A percentile compares a stretch with the other conserved stretches of the same genome.
phyloP scores from a whole-genome alignment of 2,888 invertebrate species.

The Morinoia aosen region DNA sequence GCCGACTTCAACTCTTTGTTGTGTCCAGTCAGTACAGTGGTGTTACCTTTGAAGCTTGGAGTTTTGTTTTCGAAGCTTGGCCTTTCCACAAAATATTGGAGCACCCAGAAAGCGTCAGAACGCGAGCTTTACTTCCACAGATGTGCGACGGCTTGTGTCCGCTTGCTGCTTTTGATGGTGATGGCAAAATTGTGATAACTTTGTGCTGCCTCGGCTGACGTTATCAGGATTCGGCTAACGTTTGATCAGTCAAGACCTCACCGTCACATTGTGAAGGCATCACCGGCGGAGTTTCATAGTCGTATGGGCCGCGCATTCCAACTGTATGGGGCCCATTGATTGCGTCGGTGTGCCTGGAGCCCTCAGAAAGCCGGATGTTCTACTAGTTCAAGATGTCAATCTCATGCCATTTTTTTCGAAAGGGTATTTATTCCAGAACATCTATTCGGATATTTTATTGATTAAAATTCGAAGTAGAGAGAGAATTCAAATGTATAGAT shows the following conservation, averaged over 20 bases:
- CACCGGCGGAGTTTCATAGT: background rate
- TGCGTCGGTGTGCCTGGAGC: too few species aligned
- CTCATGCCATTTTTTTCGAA: too few species aligned
- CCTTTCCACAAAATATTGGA: background rate
- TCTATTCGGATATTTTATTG: too few species aligned
- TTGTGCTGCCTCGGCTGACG: background rate
- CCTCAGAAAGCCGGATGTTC: too few species aligned
- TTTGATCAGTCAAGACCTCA: background rate
- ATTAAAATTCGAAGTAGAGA: too few species aligned
- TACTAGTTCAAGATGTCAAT: too few species aligned
- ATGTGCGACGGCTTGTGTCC: background rate
- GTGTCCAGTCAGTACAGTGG: background rate
- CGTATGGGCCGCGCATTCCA: too few species aligned
- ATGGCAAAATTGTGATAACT: background rate
- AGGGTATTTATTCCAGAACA: too few species aligned
- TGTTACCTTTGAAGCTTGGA: background rate
- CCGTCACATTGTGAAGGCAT: background rate
- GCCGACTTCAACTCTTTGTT: background rate
- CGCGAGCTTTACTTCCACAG: background rate
- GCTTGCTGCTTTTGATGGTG: background rate
- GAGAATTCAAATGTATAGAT: too few species aligned
- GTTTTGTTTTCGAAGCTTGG: background rate
- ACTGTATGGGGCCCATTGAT: too few species aligned
- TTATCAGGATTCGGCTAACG: background rate
- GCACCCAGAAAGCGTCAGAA: background rate